Conservation (phyloP, 1,140 invertebrate genomes). For the Caerostris darwini region DNA sequence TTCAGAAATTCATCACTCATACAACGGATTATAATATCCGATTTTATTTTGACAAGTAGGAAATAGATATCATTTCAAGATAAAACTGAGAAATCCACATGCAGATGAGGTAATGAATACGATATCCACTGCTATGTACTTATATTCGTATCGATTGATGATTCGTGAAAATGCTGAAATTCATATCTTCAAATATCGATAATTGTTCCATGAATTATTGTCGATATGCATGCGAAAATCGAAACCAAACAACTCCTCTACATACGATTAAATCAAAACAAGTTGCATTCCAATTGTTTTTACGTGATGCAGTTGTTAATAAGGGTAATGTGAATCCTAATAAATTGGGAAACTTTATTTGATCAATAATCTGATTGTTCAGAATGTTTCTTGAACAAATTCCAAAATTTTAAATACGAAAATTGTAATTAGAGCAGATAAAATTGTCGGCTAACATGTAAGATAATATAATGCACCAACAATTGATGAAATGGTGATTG, state of each 20-base stretch:
- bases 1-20: too few relatives aligned
- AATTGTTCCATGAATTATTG: constrained; percentile 11
- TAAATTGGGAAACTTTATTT: background rate
- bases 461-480: too few relatives aligned
- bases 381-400: too few relatives aligned
- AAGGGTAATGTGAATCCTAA: background rate
- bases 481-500: too few relatives aligned
- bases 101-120: background rate
- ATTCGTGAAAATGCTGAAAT: background rate
- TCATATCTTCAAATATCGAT: background rate
- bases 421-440: too few relatives aligned
- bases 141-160: background rate
- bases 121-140: background rate
- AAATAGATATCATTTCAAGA: too few relatives aligned
- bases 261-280: background rate
- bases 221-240: constrained; percentile 8
- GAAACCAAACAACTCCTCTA: background rate
- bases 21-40: too few relatives aligned
- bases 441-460: too few relatives aligned
- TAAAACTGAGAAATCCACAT: background rate
- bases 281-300: background rate
- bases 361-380: too few relatives aligned
- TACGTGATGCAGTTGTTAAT: background rate
- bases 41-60: too few relatives aligned
- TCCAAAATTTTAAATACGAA: too few relatives aligned